Conservation (phyloP, 2,113 vertebrate genomes). For the Bungarus multicinctus region DNA sequence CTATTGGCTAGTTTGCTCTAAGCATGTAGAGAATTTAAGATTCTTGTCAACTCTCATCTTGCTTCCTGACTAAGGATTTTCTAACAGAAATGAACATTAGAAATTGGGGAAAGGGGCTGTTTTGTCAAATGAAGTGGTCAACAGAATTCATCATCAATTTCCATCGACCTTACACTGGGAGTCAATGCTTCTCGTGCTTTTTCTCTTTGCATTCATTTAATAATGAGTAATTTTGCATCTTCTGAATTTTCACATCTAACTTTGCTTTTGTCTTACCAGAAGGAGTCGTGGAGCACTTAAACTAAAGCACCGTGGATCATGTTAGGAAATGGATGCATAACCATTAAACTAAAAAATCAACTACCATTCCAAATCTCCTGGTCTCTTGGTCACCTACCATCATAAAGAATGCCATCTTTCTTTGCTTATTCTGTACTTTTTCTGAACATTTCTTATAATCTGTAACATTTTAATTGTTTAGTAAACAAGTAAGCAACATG, state of each 20-base stretch:
- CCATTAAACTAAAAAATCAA: background rate
- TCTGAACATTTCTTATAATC: background rate
- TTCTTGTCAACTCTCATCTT: background rate
- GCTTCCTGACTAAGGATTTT: background rate
- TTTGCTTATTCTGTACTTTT: background rate
- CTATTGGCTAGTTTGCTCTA: too few relatives aligned
- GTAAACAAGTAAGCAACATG: background rate
- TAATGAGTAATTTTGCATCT: background rate
- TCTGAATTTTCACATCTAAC: background rate
- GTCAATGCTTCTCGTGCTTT: too few relatives aligned
- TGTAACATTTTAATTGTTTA: background rate
- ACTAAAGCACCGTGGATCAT: background rate
- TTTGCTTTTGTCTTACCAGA: constrained; percentile 1
- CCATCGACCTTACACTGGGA: background rate
- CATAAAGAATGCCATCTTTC: background rate
- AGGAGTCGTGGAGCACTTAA: background rate
- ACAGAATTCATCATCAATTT: background rate
- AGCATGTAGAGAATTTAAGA: background rate
- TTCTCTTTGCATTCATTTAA: background rate
- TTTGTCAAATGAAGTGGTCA: background rate
- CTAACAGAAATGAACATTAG: background rate
- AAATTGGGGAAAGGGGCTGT: background rate
- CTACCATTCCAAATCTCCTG: background rate
- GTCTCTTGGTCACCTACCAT: background rate
- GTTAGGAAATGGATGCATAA: background rate